Base-by-base conservation (phyloP, 2,888 invertebrate genomes). In the Drosophila demipolita region DNA sequence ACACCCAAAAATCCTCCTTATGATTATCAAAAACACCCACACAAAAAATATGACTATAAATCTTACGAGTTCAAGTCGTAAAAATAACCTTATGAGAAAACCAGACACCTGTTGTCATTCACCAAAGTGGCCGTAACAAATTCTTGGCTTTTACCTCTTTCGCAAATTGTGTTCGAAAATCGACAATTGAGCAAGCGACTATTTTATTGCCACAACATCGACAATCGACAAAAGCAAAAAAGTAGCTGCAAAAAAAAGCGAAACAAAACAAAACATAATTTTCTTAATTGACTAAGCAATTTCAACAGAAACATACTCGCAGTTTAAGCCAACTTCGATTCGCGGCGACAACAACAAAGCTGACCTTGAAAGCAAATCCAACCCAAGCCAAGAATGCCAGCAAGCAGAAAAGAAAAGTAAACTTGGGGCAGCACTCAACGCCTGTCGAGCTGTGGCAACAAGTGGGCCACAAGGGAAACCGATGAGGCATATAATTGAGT, bases 261-360 rank as follows among this genome's bases (percentile, higher is more conserved):
- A 29, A 29, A n/a, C 20, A 52, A 71, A 64, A 57, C 52, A 65
- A 80, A 75, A 71, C 72, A 61, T 76, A 86, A 86, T 86, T 90
- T 90, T 83, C 81, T 78, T 80, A 86, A 88, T 82, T 77, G 87
- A 80, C 89, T 84, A 64, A 80, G 70, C 80, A 84, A 73, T 85
- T 85, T 87, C 90, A 87, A 80, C 77, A 84, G 77, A 62, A 80
- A 12, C 32, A 42, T 15, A 40, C 32, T 54, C 49, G 50, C n/a
- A 49, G 38, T 48, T 12, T 23, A 15, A 8, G 40, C 64, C 61
- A 36, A 73, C 68, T 75, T 65, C 72, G 59, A 66, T 74, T 48
- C 55, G 45, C 42, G 69, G 66, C 71, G 69, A 75, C 73, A 78
- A 75, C 82, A 82, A 73, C 80, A 82, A 73, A 75, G 53, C 55